Percentiles rank a stretch among this genome's conserved stretches.
These are phyloP conservation scores for Macrophya annulata DNA, from an alignment of 2,888 invertebrate genomes.

Conservation along the genomic window DNA sequence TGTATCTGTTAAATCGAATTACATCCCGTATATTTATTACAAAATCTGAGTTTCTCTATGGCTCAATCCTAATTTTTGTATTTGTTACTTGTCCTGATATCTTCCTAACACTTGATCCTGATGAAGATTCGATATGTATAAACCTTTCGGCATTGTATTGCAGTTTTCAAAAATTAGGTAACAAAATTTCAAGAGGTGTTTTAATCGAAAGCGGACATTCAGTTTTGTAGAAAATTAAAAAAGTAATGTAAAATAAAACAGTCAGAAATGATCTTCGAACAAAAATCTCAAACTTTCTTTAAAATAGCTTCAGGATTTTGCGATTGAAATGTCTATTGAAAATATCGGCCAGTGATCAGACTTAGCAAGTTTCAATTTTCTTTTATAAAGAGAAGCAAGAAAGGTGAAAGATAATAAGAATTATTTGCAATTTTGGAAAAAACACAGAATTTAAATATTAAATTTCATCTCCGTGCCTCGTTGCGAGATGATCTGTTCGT, in stretches of 20 bases:
- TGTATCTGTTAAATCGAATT: conserved; percentile 9
- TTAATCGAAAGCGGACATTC: background rate
- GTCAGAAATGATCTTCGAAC: too few relatives aligned
- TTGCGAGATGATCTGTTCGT: background rate
- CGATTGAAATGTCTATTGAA: background rate
- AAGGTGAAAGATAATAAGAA: background rate
- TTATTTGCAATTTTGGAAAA: background rate
- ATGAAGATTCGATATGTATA: background rate
- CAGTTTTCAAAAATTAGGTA: background rate
- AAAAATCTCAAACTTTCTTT: background rate
- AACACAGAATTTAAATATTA: background rate
- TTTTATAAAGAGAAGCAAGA: background rate
- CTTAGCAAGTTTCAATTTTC: background rate
- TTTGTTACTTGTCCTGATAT: background rate
- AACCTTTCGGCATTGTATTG: background rate
- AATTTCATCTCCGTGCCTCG: background rate
- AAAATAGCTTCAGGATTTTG: background rate
- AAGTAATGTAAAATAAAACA: background rate
- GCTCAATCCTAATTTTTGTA: background rate
- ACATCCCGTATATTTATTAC: conserved; percentile 13
- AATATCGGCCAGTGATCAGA: background rate
- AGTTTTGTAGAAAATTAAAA: background rate
- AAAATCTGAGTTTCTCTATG: background rate
- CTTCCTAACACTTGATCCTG: background rate
- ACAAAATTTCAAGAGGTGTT: background rate